Percentiles rank a stretch among this genome's conserved stretches.
These are phyloP conservation scores for Sternarchorhynchus goeldii DNA, from an alignment of 2,797 vertebrate genomes.

Conservation along the genomic window DNA sequence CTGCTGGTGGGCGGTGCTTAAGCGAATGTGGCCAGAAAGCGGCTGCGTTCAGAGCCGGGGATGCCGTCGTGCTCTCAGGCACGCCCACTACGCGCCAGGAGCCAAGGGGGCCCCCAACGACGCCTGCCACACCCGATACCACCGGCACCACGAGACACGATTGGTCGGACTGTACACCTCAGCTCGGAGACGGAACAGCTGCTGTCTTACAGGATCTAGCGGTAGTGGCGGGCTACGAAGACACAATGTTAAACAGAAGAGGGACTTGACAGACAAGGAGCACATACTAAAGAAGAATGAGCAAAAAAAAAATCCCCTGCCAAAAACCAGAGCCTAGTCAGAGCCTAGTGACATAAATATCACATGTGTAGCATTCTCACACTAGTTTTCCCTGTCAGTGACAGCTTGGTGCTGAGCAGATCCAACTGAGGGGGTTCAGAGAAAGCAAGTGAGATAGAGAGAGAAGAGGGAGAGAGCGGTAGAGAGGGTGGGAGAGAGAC, in stretches of 20 bases:
- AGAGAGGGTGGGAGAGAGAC: not conserved
- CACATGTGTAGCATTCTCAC: slow-evolving; percentile 24
- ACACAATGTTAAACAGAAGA: not conserved
- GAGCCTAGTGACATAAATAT: not conserved
- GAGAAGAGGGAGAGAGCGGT: not conserved
- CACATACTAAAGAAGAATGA: not conserved
- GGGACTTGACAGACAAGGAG: not conserved
- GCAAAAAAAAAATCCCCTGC: not conserved
- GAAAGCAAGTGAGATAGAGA: not conserved
- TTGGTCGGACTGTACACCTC: not conserved
- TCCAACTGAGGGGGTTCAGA: slow-evolving; percentile 59
- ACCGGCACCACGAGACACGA: not conserved
- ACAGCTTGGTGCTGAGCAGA: slow-evolving; percentile 73
- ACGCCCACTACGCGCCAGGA: no score
- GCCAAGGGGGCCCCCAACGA: no score
- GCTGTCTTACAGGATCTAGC: not conserved
- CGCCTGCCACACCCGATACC: no score
- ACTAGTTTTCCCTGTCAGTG: slow-evolving; percentile 66
- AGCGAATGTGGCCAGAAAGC: no score
- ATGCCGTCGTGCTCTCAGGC: no score
- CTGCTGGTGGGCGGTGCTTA: no score
- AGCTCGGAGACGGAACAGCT: not conserved
- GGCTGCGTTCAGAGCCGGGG: no score
- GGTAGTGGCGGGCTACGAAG: no score
- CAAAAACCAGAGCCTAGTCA: not conserved